A percentile compares a stretch with the other conserved stretches of the same genome.
Evolutionary conservation across 1,140 invertebrate genomes (phyloP).

Genomic region (Plodia interpunctella): DNA sequence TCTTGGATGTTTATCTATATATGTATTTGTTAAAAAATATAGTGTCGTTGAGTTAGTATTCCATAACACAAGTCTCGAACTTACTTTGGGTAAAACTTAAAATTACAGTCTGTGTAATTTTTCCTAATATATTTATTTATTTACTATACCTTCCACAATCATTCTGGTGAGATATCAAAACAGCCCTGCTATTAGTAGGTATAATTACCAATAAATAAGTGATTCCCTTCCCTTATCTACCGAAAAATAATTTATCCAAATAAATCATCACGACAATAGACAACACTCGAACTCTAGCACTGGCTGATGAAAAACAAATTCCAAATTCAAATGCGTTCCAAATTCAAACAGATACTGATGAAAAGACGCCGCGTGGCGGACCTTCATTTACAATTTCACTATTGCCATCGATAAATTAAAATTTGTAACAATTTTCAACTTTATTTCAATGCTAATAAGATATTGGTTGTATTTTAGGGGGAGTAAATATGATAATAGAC

Average conservation of each 20-base stretch:
- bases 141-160: too few species aligned
- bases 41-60: too few species aligned
- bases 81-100: too few species aligned
- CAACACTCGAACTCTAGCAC: slow-evolving; percentile 61
- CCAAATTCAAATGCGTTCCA: slow-evolving; percentile 60
- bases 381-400: slow-evolving; percentile 28
- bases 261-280: slow-evolving; percentile 55
- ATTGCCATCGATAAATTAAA: slow-evolving; percentile 13
- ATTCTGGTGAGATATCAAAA: slow-evolving; percentile 6
- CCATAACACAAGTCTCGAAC: too few species aligned
- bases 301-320: slow-evolving; percentile 73
- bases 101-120: too few species aligned
- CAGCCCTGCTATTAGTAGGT: slow-evolving; percentile 18
- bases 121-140: too few species aligned
- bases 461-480: background rate
- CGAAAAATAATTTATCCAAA: slow-evolving; percentile 58
- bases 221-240: slow-evolving; percentile 37
- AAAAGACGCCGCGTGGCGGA: slow-evolving; percentile 63
- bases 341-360: slow-evolving; percentile 74
- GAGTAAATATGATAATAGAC: slow-evolving; percentile 12
- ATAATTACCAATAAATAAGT: slow-evolving; percentile 29
- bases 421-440: slow-evolving; percentile 18
- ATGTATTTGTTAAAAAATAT: too few species aligned
- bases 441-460: slow-evolving; percentile 13
- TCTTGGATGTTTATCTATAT: too few species aligned